phyloP scores from a whole-genome alignment of 1,140 invertebrate genomes.

The Ceratosolen solmsi region DNA sequence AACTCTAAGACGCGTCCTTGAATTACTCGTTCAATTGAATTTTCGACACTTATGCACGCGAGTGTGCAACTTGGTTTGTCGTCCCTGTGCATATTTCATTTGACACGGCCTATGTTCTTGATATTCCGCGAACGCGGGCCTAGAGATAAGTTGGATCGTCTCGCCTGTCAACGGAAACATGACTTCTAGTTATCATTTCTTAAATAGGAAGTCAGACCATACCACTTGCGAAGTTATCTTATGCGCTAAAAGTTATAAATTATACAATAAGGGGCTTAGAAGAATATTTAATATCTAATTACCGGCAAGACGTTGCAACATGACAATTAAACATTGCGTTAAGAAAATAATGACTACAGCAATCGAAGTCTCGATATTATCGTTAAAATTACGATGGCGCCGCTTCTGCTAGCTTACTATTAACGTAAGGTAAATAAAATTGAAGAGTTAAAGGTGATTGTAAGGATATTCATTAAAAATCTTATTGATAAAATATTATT shows the following conservation, averaged over 20 bases:
- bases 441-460: not conserved
- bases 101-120: not conserved
- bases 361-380: not conserved
- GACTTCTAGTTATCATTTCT: conserved; percentile 4
- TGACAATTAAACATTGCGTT: not conserved
- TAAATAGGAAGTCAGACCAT: not conserved
- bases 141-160: not conserved
- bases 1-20: conserved; percentile 28
- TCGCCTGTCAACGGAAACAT: conserved; percentile 3
- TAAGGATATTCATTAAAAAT: not conserved
- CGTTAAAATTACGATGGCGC: not conserved
- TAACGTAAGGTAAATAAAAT: too few species aligned
- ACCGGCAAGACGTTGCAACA: not conserved
- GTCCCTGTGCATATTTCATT: not conserved
- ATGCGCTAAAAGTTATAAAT: not conserved
- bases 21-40: conserved; percentile 30
- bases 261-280: not conserved
- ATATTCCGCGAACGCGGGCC: conserved; percentile 5
- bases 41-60: not conserved
- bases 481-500: not conserved
- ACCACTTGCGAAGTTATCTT: not conserved
- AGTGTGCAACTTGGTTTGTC: too few species aligned
- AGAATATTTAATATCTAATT: conserved; percentile 12
- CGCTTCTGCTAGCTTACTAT: too few species aligned
- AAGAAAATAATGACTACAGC: not conserved